Evolutionary conservation across 2,113 vertebrate genomes (phyloP).

Genomic region (Gulo gulo): DNA sequence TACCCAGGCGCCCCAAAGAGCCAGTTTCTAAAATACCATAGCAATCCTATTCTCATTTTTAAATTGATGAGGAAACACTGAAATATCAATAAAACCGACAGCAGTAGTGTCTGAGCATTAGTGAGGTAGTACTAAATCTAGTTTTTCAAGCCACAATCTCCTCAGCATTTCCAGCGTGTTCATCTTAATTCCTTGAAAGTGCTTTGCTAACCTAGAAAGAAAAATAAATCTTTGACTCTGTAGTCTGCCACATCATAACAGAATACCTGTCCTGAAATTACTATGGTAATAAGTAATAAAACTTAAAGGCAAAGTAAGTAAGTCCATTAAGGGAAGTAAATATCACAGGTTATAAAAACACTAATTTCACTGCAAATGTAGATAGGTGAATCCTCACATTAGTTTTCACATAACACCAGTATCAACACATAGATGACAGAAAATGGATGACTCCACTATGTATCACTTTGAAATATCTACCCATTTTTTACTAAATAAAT

Average conservation of each 20-base stretch:
- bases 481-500: not conserved
- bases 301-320: not conserved
- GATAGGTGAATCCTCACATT: not conserved
- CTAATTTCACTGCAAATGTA: not conserved
- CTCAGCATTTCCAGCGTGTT: not conserved
- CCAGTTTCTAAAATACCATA: not conserved
- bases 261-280: not conserved
- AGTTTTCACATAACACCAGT: not conserved
- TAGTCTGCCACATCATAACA: not conserved
- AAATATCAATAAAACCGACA: not conserved
- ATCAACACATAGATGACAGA: not conserved
- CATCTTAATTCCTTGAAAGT: not conserved
- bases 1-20: not conserved
- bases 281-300: not conserved
- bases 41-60: not conserved
- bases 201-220: not conserved
- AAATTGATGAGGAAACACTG: not conserved
- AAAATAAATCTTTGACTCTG: not conserved
- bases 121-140: not conserved
- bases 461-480: not conserved
- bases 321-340: not conserved
- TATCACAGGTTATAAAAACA: not conserved
- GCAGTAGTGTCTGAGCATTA: not conserved
- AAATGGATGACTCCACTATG: not conserved
- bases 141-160: not conserved